phyloP scores from a whole-genome alignment of 2,113 vertebrate species.

The Leiothrix lutea region DNA sequence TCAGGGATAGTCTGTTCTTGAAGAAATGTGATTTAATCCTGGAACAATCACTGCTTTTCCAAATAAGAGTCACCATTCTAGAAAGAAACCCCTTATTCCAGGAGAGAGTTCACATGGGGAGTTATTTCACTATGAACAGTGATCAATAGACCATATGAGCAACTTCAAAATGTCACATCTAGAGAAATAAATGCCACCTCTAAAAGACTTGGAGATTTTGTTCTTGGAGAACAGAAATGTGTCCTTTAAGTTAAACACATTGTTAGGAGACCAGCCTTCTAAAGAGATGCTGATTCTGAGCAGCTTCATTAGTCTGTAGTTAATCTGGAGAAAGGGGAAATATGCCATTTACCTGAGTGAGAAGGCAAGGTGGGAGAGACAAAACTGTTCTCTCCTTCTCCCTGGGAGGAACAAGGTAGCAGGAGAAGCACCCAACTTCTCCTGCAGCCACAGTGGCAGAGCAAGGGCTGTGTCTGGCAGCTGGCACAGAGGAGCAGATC shows the following conservation, averaged over 20 bases:
- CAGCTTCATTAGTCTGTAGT: background rate
- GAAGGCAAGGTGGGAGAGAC: background rate
- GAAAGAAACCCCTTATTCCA: background rate
- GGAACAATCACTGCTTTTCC: background rate
- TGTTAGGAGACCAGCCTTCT: background rate
- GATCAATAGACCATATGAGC: background rate
- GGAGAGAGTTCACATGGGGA: background rate
- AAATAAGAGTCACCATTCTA: background rate
- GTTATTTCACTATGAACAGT: background rate
- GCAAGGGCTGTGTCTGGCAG: too few species aligned
- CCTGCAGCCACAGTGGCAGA: background rate
- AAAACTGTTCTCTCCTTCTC: background rate
- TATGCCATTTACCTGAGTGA: background rate
- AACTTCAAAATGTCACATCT: background rate
- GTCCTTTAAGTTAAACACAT: background rate
- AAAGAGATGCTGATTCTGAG: background rate
- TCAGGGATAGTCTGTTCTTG: background rate
- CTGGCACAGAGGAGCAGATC: background rate
- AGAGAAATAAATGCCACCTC: background rate
- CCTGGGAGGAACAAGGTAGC: rapidly evolving
- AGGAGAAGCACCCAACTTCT: background rate
- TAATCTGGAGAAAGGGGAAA: background rate
- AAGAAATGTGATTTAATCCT: background rate
- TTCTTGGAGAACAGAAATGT: background rate
- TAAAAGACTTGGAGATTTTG: background rate